Evolutionary conservation across 2,888 invertebrate species (phyloP), one percentile per base, ranked within the genome.

Genomic region (Brachypalpus laphriformis): DNA sequence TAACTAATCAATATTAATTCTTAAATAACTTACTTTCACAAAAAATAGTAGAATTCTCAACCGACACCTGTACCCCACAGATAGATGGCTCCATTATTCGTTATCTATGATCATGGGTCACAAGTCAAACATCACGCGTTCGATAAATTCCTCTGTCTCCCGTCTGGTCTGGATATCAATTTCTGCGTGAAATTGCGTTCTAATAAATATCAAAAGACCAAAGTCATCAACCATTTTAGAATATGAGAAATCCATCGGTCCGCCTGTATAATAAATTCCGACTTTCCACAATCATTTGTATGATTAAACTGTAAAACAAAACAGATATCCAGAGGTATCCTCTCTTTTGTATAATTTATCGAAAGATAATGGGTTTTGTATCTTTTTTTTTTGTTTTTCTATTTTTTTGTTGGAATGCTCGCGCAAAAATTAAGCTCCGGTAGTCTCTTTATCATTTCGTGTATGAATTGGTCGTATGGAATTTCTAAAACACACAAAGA

Each of bases 371-470:
- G 14, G n/a, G 11, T 2, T 6, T n/a, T 4, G 18, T 8, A 14
- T 16, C 9, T 45, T 11, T 37, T 11, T 8, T 37, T 11, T n/a
- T 5, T 3, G 9, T 1, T 7, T 20, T n/a, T 25, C 8, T 14
- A 11, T 31, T 40, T 5, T 57, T n/a, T n/a, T 37, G 9, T 37
- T 47, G 31, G 51, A 68, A 75, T 70, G 68, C 75, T 81, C 31
- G 63, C 75, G 61, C 74, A 74, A 75, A 81, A 59, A 68, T 61
- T 56, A 51, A 68, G 54, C 66, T 47, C 37, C 80, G 31, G 25
- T 51, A 63, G 71, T 65, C 40, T 20, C 59, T 22, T 40, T 28
- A 51, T 57, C 34, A n/a, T 22, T 28, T 16, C n/a, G 6, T 20
- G n/a, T n/a, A n/a, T n/a, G n/a, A n/a, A n/a, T n/a, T n/a, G 34